Evolutionary conservation across 2,113 vertebrate genomes (phyloP).

Genomic region (Rhabdomys dilectus): DNA sequence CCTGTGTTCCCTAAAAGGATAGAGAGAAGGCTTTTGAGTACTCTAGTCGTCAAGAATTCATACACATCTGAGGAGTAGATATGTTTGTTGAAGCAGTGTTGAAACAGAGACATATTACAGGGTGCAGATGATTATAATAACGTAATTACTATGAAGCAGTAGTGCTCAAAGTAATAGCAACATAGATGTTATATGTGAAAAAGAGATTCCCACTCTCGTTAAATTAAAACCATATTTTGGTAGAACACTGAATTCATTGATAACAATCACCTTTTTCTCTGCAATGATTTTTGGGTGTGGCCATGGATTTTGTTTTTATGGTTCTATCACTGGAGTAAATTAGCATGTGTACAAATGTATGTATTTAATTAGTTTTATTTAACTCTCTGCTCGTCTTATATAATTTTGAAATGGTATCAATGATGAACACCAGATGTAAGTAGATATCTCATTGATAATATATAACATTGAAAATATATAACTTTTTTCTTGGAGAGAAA

Average conservation of each 20-base stretch:
- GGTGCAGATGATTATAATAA: neutral
- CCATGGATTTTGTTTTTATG: neutral
- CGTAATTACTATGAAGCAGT: constrained; percentile 10
- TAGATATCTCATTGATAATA: neutral
- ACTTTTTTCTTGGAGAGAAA: neutral
- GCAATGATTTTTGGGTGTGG: neutral
- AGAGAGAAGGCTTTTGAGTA: neutral
- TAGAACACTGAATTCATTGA: constrained; percentile 2
- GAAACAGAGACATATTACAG: too few species aligned
- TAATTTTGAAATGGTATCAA: constrained; percentile 31
- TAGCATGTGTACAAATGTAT: neutral
- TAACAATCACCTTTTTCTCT: constrained; percentile 2
- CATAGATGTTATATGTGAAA: neutral
- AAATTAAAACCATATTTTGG: constrained; percentile 43
- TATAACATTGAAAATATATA: neutral
- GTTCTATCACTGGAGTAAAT: neutral
- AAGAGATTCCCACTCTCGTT: neutral
- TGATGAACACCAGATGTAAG: neutral
- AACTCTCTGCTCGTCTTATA: neutral
- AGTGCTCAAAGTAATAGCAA: neutral
- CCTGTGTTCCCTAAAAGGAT: too few species aligned
- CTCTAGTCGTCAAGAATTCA: neutral
- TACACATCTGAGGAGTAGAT: neutral
- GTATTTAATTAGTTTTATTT: neutral
- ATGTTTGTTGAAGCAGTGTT: neutral